Base-by-base conservation (phyloP, 2,113 vertebrate species). In the Onychostruthus taczanowskii region DNA sequence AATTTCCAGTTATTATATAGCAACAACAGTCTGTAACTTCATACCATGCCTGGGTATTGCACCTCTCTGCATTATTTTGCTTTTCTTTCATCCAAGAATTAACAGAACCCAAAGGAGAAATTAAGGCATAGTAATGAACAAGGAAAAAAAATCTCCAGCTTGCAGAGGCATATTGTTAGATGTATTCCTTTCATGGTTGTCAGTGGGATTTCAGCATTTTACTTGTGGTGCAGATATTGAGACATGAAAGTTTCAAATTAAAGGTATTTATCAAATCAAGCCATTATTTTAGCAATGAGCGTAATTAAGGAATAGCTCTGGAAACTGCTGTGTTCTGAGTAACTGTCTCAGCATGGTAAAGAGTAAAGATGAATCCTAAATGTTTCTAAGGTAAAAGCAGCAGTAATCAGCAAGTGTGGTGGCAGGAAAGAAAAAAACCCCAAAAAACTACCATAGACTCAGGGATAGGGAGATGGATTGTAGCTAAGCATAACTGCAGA, bases 181-280 rank as follows among this genome's bases (percentile, higher is more conserved):
- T 2, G 2, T 55, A 46, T 72, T 93, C 52, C 16, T 91, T 83
- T 47, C 33, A 21, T 2, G 4, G 16, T 10, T 94, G 52, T 90
- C 76, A 44, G 44, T 68, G 76, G 90, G 69, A 92, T 80, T 86
- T 81, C 72, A n/a, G 27, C 50, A n/a, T 90, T 90, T 91, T 92
- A 80, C 64, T 72, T 20, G 62, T 80, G 79, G 35, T 84, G 88
- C 56, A 81, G 68, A 52, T 93, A 83, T 11, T 72, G 79, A 74
- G 86, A 63, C 35, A 35, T 33, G 41, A 52, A 91, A 58, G 8
- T 88, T 92, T 95, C 52, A 89, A 93, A 96, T 97, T 94, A 92
- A 93, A 92, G 77, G 5, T 91, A 89, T 95, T 95, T 92, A 78
- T 94, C 88, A 96, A 88, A 96, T 89, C 37, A 88, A 90, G 61